A percentile compares a stretch with the other conserved stretches of the same genome.
phyloP scores from a whole-genome alignment of 2,797 vertebrate genomes.

The Xerus rutilus region DNA sequence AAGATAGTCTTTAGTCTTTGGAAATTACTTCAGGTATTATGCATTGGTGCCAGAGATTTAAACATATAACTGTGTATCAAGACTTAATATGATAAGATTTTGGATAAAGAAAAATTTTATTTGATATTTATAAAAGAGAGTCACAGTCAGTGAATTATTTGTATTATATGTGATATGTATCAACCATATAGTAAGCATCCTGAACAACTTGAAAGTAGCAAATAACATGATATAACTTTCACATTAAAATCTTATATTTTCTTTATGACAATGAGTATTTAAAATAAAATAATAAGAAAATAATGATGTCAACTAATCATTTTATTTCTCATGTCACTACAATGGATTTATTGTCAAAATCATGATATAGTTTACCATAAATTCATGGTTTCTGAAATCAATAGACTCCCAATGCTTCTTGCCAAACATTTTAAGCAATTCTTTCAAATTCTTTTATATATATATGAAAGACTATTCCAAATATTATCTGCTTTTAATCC shows the following conservation, averaged over 20 bases:
- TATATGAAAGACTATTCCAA: background rate
- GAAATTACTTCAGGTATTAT: background rate
- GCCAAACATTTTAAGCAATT: background rate
- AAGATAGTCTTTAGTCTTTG: background rate
- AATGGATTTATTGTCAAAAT: background rate
- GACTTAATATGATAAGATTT: background rate
- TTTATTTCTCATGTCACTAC: background rate
- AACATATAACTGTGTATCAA: background rate
- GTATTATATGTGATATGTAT: background rate
- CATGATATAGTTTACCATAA: background rate
- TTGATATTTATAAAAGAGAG: background rate
- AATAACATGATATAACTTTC: background rate
- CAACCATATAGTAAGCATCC: background rate
- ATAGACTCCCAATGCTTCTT: background rate
- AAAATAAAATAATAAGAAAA: background rate
- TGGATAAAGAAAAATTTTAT: background rate
- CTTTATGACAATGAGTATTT: background rate
- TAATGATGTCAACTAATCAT: background rate
- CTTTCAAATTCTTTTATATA: background rate
- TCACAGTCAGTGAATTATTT: background rate
- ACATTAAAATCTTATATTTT: background rate
- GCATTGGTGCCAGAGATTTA: background rate
- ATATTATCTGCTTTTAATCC: background rate
- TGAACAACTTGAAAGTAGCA: conserved; percentile 45
- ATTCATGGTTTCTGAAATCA: background rate